Base-by-base conservation (phyloP, 2,888 invertebrate genomes). In the Lasioglossum marginatum region DNA sequence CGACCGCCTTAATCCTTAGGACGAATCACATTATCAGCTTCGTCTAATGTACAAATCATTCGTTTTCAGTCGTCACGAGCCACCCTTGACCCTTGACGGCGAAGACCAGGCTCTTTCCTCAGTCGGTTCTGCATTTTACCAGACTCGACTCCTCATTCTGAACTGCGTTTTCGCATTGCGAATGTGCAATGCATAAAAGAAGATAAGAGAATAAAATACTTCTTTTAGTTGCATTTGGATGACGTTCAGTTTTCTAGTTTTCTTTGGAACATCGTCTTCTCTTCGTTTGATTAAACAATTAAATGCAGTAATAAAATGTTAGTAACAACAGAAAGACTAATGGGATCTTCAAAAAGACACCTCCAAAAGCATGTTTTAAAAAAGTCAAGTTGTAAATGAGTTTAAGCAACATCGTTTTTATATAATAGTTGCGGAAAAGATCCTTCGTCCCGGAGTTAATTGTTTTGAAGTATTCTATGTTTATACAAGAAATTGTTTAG, bases 21-120 rank as follows among this genome's bases (percentile, higher is more conserved):
- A 79, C 72, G 72, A 79, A 74, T 80, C 37, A 52, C 57, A 70
- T 63, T 45, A 68, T 57, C 79, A 77, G 45, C 79, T 75, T 79
- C 57, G 19, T 70, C 16, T 73, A 81, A 68, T 73, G 31, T 73
- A 83, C 79, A 76, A 63, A 48, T 68, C 60, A 23, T 37, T 34
- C 16, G 34, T 27, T 27, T 45, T 68, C n/a, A 57, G 31, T 79
- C 66, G 31, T 79, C 66, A 27, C 57, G 34, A 63, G 43, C 43
- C 72, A 34, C 16, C 8, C 14, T 60, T 1, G 43, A 73, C 31
- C 63, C 68, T 70, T 37, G 3, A 3, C 19, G 40, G 52, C 68
- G 40, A 63, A 34, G 34, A 43, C 6, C n/a, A 14, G 23, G 40
- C 27, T 23, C 31, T 37, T 40, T 40, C n/a, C n/a, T 4, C 12